Base-by-base conservation (phyloP, 2,888 invertebrate species). In the Cyrtodaria siliqua region DNA sequence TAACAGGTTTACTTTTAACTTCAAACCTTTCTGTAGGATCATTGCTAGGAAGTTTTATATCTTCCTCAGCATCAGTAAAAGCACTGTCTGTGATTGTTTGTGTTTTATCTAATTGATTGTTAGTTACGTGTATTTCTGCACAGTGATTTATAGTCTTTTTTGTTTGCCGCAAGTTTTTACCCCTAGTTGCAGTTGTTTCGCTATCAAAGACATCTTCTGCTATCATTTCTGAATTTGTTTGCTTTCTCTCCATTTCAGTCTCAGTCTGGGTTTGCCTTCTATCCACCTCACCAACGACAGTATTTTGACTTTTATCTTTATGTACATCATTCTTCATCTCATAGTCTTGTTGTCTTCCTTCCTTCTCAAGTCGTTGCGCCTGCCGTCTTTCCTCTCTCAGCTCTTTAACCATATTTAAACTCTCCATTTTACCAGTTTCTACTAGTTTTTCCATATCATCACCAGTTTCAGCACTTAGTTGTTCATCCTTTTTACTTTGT, bases 401-500 rank as follows among this genome's bases (percentile, higher is more conserved):
- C n/a, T 44, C 44, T 16, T 6, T 44, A 18, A 44, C 16, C 4
- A 44, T 20, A 44, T 44, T 12, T 12, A 33, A 33, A 33, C 12
- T 4, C 12, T 33, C 33, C 33, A 33, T 33, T 33, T 33, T 12
- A 33, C 4, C 44, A 16, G 4, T 16, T 44, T 44, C 20, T 16
- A 6, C n/a, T 18, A 6, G 20, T 40, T 42, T 57, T 40, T 52
- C 52, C 4, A 24, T 52, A 14, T 26, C 23, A 6, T 16, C 33
- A 20, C 42, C 24, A 20, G 57, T 40, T 57, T 42, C 57, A 20
- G n/a, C 9, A 26, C 2, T 26, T 47, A 40, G 18, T 23, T 26
- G 9, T 9, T 33, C 55, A 24, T 40, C 29, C 26, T 60, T 23
- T 40, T 26, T 27, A 47, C 20, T 59, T 50, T 26, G 44, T 14